These are phyloP conservation scores for Periophthalmodon schlosseri DNA, from an alignment of 2,113 vertebrate species.

Conservation along the genomic window DNA sequence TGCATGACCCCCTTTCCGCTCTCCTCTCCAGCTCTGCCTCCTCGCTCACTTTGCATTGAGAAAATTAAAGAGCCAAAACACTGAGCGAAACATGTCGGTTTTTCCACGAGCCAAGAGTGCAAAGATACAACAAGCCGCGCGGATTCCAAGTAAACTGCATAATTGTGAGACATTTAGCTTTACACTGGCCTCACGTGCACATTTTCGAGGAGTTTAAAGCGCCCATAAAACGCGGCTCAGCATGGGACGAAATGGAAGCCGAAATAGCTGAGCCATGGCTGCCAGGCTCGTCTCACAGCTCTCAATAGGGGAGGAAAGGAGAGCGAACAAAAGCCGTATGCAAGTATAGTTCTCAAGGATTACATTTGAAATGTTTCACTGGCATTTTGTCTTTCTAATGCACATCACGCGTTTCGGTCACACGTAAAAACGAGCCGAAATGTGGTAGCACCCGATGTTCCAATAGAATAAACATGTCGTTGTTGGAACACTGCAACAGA, in stretches of 20 bases:
- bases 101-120: background rate
- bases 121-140: background rate
- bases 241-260: constrained; percentile 71
- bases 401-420: background rate
- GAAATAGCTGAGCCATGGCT: constrained; percentile 72
- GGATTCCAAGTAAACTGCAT: background rate
- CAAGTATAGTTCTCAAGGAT: constrained; percentile 44
- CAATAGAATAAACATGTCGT: constrained; percentile 66
- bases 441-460: constrained; percentile 41
- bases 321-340: constrained; percentile 72
- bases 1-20: constrained; percentile 49
- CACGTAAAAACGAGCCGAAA: constrained; percentile 25
- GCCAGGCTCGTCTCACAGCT: constrained; percentile 68
- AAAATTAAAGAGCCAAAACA: constrained; percentile 70
- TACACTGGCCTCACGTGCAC: background rate
- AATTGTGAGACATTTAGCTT: background rate
- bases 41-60: constrained; percentile 50
- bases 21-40: constrained; percentile 30
- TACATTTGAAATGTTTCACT: constrained; percentile 17
- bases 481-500: constrained; percentile 67
- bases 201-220: constrained; percentile 22
- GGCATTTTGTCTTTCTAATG: constrained; percentile 5
- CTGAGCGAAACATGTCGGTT: constrained; percentile 51
- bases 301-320: constrained; percentile 43
- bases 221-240: constrained; percentile 45